Conservation (phyloP, 2,113 vertebrate genomes). For the Channa argus region DNA sequence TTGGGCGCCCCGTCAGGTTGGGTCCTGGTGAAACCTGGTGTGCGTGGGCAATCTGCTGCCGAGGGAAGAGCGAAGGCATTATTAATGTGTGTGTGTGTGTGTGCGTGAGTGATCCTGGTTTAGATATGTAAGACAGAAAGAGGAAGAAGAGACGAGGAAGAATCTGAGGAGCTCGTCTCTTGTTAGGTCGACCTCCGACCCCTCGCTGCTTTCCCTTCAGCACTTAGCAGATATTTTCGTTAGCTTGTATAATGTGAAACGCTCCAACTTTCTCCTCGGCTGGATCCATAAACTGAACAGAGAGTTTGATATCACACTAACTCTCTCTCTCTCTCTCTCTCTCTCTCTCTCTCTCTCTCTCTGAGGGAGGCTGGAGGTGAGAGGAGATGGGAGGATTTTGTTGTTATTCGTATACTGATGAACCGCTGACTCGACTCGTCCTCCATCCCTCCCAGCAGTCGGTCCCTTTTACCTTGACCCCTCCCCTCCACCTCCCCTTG, state of each 20-base stretch:
- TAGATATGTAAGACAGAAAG: slow-evolving; percentile 41
- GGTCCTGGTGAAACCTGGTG: slow-evolving; percentile 70
- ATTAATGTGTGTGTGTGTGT: slow-evolving; percentile 39
- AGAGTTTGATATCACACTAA: slow-evolving; percentile 14
- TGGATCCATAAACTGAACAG: slow-evolving; percentile 51
- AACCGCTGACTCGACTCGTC: slow-evolving; percentile 50
- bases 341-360: slow-evolving; percentile 12
- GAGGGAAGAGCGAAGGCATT: slow-evolving; percentile 30
- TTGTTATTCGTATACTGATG: not conserved
- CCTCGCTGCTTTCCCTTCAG: slow-evolving; percentile 67
- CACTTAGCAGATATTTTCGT: slow-evolving; percentile 67
- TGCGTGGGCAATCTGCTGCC: slow-evolving; percentile 65
- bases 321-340: slow-evolving; percentile 3
- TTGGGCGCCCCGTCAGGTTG: slow-evolving; percentile 65
- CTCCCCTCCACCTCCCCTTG: not conserved
- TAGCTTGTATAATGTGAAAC: slow-evolving; percentile 58
- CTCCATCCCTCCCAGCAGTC: slow-evolving; percentile 14
- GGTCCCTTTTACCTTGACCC: slow-evolving; percentile 21
- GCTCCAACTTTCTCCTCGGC: slow-evolving; percentile 27
- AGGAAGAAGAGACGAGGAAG: slow-evolving; percentile 39
- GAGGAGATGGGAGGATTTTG: slow-evolving; percentile 24
- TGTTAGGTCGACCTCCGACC: slow-evolving; percentile 56
- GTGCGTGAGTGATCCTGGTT: slow-evolving; percentile 37
- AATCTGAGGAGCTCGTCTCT: slow-evolving; percentile 57
- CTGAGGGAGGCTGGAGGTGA: slow-evolving; percentile 51